Conservation (phyloP, 2,113 vertebrate genomes). For the Apodemus speciosus region DNA sequence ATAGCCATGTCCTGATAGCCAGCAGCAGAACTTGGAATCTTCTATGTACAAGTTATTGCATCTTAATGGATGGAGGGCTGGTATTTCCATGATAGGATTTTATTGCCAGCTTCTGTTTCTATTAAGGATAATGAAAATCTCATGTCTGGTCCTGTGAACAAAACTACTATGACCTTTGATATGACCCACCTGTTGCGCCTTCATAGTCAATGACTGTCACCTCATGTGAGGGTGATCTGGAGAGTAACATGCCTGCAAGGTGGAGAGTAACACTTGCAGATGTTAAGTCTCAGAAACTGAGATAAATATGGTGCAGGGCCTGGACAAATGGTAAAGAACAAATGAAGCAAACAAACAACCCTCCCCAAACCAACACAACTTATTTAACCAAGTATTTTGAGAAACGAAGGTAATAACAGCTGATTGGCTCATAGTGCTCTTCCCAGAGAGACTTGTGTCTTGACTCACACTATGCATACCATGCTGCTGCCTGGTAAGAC, state of each 20-base stretch:
- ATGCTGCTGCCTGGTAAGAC: slow-evolving; percentile 4
- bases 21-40: slow-evolving; percentile 80
- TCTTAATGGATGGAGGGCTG: slow-evolving; percentile 83
- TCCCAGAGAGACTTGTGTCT: slow-evolving; percentile 62
- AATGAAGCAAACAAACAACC: background rate
- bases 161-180: slow-evolving; percentile 89
- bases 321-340: slow-evolving; percentile 73
- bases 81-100: slow-evolving; percentile 89
- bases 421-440: slow-evolving; percentile 47
- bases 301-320: slow-evolving; percentile 65
- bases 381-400: slow-evolving; percentile 81
- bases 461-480: slow-evolving; percentile 49
- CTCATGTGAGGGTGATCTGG: slow-evolving; percentile 87
- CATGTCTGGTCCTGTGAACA: slow-evolving; percentile 90
- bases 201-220: slow-evolving; percentile 89
- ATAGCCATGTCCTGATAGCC: slow-evolving; percentile 76
- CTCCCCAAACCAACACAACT: slow-evolving; percentile 2
- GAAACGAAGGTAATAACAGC: slow-evolving; percentile 77
- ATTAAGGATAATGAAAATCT: slow-evolving; percentile 92
- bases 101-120: slow-evolving; percentile 92
- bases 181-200: slow-evolving; percentile 94
- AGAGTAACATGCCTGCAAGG: slow-evolving; percentile 81
- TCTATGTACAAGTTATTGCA: slow-evolving; percentile 83
- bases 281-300: slow-evolving; percentile 76
- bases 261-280: slow-evolving; percentile 81